Percentiles rank a stretch among this genome's conserved stretches.
phyloP scores from a whole-genome alignment of 2,113 vertebrate genomes.

The Azemiops feae region DNA sequence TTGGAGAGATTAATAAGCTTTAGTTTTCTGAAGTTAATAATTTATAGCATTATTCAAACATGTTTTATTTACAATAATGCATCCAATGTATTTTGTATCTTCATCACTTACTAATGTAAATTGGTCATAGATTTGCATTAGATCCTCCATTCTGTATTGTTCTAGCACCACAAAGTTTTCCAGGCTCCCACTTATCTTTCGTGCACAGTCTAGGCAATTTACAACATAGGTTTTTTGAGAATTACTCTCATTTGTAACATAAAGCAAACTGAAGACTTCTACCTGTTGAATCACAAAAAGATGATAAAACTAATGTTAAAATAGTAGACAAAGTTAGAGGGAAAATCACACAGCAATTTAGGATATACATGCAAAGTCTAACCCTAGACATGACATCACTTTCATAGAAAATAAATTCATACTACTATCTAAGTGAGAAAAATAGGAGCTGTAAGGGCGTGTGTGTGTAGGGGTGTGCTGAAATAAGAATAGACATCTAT shows the following conservation, averaged over 20 bases:
- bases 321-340: constrained; percentile 8
- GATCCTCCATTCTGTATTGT: constrained; percentile 96
- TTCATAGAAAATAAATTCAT: not conserved
- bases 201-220: constrained; percentile 97
- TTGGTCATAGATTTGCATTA: constrained; percentile 97
- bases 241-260: constrained; percentile 95
- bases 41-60: not conserved
- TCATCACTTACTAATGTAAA: constrained; percentile 94
- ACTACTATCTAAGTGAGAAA: not conserved
- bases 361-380: not conserved
- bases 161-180: constrained; percentile 98
- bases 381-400: not conserved
- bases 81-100: constrained; percentile 30
- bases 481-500: not conserved
- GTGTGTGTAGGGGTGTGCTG: not conserved
- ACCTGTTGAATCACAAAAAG: constrained; percentile 74
- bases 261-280: constrained; percentile 98
- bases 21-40: not conserved
- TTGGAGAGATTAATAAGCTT: not conserved
- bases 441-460: not conserved
- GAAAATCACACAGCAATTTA: not conserved
- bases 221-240: constrained; percentile 90
- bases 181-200: constrained; percentile 89
- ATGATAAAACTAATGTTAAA: constrained; percentile 43
- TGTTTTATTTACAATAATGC: not conserved